phyloP scores from a whole-genome alignment of 2,797 vertebrate genomes.

The Arnoldichthys spilopterus region DNA sequence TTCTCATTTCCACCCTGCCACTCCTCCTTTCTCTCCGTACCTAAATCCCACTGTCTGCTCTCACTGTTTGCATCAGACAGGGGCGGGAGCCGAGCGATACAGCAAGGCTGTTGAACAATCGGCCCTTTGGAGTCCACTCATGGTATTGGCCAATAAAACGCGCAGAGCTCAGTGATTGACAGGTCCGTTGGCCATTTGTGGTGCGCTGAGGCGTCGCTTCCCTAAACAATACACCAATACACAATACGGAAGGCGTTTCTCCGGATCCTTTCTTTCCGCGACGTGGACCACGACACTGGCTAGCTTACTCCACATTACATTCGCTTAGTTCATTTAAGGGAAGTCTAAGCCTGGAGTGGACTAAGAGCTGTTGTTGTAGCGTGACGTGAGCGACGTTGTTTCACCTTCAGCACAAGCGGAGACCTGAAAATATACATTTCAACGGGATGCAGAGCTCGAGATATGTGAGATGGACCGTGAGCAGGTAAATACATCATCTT shows the following conservation, averaged over 20 bases:
- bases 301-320: slow-evolving; percentile 24
- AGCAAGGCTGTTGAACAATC: slow-evolving; percentile 40
- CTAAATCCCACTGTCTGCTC: slow-evolving; percentile 26
- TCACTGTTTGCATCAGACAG: slow-evolving; percentile 41
- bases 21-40: slow-evolving; percentile 11
- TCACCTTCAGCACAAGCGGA: background rate
- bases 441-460: slow-evolving; percentile 21
- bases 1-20: slow-evolving; percentile 8
- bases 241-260: slow-evolving; percentile 57
- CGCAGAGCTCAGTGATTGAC: slow-evolving; percentile 39
- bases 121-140: slow-evolving; percentile 7
- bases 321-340: background rate
- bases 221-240: slow-evolving; percentile 54
- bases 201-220: slow-evolving; percentile 34
- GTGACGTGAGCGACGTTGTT: background rate
- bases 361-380: background rate
- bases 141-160: slow-evolving; percentile 36
- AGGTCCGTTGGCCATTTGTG: slow-evolving; percentile 33
- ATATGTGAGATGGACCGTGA: slow-evolving; percentile 34
- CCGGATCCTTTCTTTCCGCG: slow-evolving; percentile 65
- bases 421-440: background rate
- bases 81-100: slow-evolving; percentile 25
- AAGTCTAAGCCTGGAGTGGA: background rate
- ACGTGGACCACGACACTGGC: slow-evolving; percentile 61
- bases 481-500: slow-evolving; percentile 16